phyloP scores from a whole-genome alignment of 2,797 vertebrate species.

The Sarcophilus harrisii region DNA sequence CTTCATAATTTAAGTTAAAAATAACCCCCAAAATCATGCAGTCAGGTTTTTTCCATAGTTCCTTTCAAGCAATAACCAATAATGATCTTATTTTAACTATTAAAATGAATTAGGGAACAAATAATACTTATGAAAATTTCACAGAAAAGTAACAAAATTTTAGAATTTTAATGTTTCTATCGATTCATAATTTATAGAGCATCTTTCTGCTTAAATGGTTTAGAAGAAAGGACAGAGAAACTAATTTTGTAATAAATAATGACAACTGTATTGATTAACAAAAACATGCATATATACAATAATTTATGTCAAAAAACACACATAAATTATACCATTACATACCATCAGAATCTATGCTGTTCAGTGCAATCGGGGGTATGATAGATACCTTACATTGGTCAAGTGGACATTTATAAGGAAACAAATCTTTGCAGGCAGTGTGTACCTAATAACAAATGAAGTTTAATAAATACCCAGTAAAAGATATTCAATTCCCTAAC shows the following conservation, averaged over 20 bases:
- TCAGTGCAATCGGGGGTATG: slow-evolving; percentile 98
- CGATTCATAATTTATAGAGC: slow-evolving; percentile 46
- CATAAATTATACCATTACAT: slow-evolving; percentile 79
- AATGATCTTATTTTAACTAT: slow-evolving; percentile 24
- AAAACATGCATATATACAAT: not conserved
- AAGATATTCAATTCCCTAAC: not conserved
- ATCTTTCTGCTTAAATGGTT: slow-evolving; percentile 36
- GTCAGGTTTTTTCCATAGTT: not conserved
- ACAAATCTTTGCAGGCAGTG: slow-evolving; percentile 96
- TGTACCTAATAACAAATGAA: slow-evolving; percentile 90
- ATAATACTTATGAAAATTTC: not conserved
- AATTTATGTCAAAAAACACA: slow-evolving; percentile 54
- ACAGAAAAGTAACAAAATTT: not conserved
- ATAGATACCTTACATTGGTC: slow-evolving; percentile 99
- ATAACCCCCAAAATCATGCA: not conserved
- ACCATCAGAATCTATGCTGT: slow-evolving; percentile 99
- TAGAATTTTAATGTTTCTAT: slow-evolving; percentile 21
- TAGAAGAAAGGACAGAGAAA: slow-evolving; percentile 62
- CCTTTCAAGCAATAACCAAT: slow-evolving; percentile 15
- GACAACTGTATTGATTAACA: slow-evolving; percentile 36
- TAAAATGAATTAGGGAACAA: slow-evolving; percentile 32
- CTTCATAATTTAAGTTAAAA: not conserved
- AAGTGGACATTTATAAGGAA: slow-evolving; percentile 95
- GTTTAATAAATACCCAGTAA: not conserved
- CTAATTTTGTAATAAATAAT: slow-evolving; percentile 54